Conservation (phyloP, 2,888 invertebrate species). For the Lymantria dispar region DNA sequence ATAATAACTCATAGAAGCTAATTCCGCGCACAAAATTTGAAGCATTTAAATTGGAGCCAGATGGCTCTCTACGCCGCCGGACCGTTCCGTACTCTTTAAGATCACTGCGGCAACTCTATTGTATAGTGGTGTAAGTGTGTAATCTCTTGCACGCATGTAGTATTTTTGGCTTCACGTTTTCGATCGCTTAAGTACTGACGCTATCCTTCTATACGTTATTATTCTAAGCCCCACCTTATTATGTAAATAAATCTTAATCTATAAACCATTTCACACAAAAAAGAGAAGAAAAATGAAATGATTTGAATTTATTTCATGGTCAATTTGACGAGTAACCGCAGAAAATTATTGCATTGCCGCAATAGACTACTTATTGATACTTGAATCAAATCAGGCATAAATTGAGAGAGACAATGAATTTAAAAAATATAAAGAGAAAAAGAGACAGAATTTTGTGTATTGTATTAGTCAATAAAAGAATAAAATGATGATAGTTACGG, state of each 20-base stretch:
- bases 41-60: too few species aligned
- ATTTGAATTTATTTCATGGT: constrained; percentile 66
- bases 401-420: constrained; percentile 2
- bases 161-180: too few species aligned
- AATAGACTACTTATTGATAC: constrained; percentile 50
- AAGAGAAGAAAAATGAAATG: constrained; percentile 13
- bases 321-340: constrained; percentile 70
- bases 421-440: neutral
- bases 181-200: too few species aligned
- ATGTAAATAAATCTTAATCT: constrained; percentile 45
- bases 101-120: too few species aligned
- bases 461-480: neutral
- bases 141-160: too few species aligned
- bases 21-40: too few species aligned
- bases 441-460: constrained; percentile 1
- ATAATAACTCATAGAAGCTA: too few species aligned
- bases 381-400: constrained; percentile 57
- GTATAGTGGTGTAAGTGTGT: too few species aligned
- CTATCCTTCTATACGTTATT: too few species aligned
- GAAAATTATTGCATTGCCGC: constrained; percentile 26
- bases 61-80: too few species aligned
- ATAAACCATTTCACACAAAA: constrained; percentile 41
- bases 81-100: too few species aligned
- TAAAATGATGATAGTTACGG: neutral
- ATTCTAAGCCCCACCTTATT: neutral